These are phyloP conservation scores for Gulo gulo DNA, from an alignment of 2,113 vertebrate genomes.

Conservation along the genomic window DNA sequence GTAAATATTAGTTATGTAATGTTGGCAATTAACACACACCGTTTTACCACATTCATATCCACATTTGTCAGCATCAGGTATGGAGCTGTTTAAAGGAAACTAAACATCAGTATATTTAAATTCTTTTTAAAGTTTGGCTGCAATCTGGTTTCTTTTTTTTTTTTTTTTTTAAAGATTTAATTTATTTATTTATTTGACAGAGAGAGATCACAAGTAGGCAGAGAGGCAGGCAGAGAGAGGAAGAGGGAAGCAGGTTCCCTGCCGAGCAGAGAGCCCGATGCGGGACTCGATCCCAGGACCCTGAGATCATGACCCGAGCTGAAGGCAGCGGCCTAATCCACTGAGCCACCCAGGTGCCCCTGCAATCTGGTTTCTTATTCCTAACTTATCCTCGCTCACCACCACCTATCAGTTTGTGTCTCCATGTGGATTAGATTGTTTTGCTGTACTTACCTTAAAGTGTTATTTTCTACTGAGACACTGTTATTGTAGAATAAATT, in stretches of 20 bases:
- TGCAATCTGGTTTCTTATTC: not conserved
- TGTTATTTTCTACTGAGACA: not conserved
- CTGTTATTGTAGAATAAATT: not conserved
- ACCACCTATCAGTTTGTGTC: not conserved
- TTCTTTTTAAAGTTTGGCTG: not conserved
- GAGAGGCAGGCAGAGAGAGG: no score
- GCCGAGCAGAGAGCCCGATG: no score
- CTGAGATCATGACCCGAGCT: no score
- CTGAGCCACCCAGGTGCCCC: no score
- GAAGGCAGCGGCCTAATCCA: no score
- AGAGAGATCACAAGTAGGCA: no score
- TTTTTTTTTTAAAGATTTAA: no score
- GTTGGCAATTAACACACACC: not conserved
- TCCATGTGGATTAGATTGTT: not conserved
- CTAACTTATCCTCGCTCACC: not conserved
- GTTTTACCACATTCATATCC: not conserved
- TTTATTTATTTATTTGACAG: no score
- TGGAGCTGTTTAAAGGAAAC: not conserved
- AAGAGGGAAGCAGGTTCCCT: no score
- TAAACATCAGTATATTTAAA: not conserved
- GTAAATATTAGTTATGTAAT: not conserved
- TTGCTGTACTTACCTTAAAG: not conserved
- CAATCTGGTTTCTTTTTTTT: slow-evolving; percentile 9
- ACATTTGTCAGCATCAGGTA: not conserved
- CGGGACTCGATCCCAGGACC: no score